Evolutionary conservation across 2,888 invertebrate species (phyloP), one percentile per base, ranked within the genome.

Genomic region (Gryllus longicercus): DNA sequence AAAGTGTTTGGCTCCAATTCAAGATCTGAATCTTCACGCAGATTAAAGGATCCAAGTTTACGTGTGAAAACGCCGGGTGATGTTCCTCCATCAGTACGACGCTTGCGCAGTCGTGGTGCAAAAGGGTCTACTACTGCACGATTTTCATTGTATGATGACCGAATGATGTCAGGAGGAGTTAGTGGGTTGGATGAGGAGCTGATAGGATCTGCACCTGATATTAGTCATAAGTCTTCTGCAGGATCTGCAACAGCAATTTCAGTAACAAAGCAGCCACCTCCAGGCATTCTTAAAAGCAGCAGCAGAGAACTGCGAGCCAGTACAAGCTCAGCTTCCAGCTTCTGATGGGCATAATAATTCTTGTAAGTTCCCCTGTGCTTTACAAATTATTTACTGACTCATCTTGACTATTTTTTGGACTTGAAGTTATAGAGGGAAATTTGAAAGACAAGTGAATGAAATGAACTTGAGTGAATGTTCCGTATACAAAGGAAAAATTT

Each of bases 81-180:
- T 86, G 90, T 95, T 50, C 95, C 95, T 0, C 93, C 94, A 0
- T 94, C 94, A 0, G 93, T 95, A 1, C 86, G 95, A 18, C 90
- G 92, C 83, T 89, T 92, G 3, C 89, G 90, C 75, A 89, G 92
- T 82, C 23, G 49, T n/a, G 77, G 77, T n/a, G 63, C 63, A 18
- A 93, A 92, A 1, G 91, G 92, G 76, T 92, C 93, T 83, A 90
- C 88, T 11, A 83, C 85, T 8, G 88, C 89, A 4, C 87, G 96
- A 83, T 91, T 96, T 84, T 96, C 96, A 77, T 88, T 96, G 25
- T 96, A 96, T 85, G 96, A 96, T 84, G 96, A 96, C 86, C 90
- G 96, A 76, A 95, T 96, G 91, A 96, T 96, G 96, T 91, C 91
- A 11, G 50, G 75, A 23, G 76, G 78, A 63, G 51, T 63, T 14